phyloP scores from a whole-genome alignment of 2,113 vertebrate species.

The Campylomormyrus numenius region DNA sequence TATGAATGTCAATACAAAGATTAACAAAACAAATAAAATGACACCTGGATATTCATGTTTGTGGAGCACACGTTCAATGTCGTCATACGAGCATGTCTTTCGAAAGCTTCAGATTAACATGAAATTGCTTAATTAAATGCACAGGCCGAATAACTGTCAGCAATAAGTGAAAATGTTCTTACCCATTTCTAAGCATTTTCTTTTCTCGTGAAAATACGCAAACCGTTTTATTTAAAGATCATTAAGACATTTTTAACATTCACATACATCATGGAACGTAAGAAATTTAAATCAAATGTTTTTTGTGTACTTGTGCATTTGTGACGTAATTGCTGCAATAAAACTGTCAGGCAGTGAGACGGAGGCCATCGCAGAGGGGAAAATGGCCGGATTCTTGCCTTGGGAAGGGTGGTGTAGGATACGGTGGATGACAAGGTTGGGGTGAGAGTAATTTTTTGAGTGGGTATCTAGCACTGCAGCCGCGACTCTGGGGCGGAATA shows the following conservation, averaged over 20 bases:
- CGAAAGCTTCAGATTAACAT: not conserved
- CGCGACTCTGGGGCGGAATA: not conserved
- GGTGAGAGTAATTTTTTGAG: conserved; percentile 19
- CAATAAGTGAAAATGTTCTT: not conserved
- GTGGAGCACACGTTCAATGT: not conserved
- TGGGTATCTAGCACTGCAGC: conserved; percentile 16
- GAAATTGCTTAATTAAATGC: not conserved
- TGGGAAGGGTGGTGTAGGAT: conserved; percentile 5
- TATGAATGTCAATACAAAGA: not conserved
- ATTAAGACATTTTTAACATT: not conserved
- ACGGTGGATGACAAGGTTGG: conserved; percentile 23
- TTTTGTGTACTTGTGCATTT: not conserved
- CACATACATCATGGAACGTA: not conserved
- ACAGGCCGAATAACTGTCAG: too few relatives aligned
- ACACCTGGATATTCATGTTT: not conserved
- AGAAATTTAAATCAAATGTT: conserved; percentile 9
- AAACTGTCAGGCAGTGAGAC: conserved; percentile 13
- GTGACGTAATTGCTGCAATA: not conserved
- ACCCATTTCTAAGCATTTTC: not conserved
- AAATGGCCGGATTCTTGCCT: not conserved
- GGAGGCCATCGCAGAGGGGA: not conserved
- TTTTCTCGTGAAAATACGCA: not conserved
- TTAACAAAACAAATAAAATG: not conserved
- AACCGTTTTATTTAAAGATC: not conserved
- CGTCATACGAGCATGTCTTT: not conserved